phyloP scores from a whole-genome alignment of 2,797 vertebrate species.

The Craterocephalus amniculus region DNA sequence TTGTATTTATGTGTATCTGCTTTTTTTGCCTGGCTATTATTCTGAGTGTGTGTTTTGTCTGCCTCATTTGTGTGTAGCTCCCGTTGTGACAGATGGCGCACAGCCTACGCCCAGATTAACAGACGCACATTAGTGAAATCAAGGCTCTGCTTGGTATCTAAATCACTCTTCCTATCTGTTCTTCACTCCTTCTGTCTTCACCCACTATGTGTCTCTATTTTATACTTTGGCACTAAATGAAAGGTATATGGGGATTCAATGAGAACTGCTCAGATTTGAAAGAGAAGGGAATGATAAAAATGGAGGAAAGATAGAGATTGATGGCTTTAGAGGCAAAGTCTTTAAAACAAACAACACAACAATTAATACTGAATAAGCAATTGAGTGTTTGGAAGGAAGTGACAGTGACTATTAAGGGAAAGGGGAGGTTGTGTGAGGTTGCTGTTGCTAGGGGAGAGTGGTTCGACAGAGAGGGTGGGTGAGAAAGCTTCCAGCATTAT shows the following conservation, averaged over 20 bases:
- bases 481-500: conserved; percentile 76
- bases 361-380: conserved; percentile 26
- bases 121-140: conserved; percentile 77
- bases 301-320: conserved; percentile 11
- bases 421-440: conserved; percentile 48
- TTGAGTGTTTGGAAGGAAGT: conserved; percentile 32
- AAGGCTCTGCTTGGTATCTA: conserved; percentile 55
- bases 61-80: conserved; percentile 64
- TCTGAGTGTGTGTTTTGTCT: conserved; percentile 59
- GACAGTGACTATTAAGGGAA: conserved; percentile 46
- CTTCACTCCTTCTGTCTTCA: conserved; percentile 21
- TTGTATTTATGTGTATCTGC: conserved; percentile 20
- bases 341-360: conserved; percentile 20
- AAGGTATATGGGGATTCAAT: conserved; percentile 18
- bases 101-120: conserved; percentile 80
- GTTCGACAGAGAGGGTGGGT: conserved; percentile 47
- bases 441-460: conserved; percentile 81
- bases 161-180: conserved; percentile 36
- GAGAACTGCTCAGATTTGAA: conserved; percentile 29
- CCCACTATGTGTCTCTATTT: conserved; percentile 23
- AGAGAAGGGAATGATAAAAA: conserved; percentile 27
- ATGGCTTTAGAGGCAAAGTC: conserved; percentile 7
- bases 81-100: conserved; percentile 78
- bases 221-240: conserved; percentile 30
- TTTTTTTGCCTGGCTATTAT: conserved; percentile 33